These are phyloP conservation scores for Callimico goeldii DNA, from an alignment of 2,797 vertebrate species.

Conservation along the genomic window DNA sequence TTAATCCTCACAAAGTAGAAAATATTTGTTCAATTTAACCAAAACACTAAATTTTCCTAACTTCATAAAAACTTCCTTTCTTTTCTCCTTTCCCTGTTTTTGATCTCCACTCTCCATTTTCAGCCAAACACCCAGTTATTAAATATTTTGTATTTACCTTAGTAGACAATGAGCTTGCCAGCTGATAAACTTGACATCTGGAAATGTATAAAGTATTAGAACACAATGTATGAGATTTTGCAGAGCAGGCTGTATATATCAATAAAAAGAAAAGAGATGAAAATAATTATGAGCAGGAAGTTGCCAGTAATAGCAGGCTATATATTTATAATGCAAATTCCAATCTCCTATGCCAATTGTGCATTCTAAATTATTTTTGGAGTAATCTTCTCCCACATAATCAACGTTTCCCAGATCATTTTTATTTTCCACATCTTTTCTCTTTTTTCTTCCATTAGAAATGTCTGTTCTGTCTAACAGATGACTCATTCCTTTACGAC, in stretches of 20 bases:
- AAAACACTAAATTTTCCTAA: background rate
- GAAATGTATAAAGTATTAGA: background rate
- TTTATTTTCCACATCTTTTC: background rate
- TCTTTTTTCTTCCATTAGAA: background rate
- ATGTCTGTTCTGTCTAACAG: background rate
- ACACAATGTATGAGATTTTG: background rate
- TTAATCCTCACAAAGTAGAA: background rate
- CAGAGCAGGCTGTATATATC: background rate
- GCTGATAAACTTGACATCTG: background rate
- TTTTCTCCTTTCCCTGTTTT: background rate
- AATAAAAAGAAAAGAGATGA: background rate
- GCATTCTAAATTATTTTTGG: background rate
- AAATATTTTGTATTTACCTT: background rate
- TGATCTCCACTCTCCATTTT: background rate
- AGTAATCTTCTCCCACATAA: background rate
- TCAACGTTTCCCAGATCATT: background rate
- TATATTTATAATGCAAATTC: background rate
- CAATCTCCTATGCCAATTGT: background rate
- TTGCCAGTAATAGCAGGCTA: background rate
- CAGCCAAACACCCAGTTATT: background rate
- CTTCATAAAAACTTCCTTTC: background rate
- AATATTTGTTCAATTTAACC: background rate
- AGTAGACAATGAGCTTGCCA: background rate
- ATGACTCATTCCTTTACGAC: background rate
- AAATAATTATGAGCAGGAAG: background rate